Base-by-base conservation (phyloP, 2,797 vertebrate species). In the Phoxinus dragarum region DNA sequence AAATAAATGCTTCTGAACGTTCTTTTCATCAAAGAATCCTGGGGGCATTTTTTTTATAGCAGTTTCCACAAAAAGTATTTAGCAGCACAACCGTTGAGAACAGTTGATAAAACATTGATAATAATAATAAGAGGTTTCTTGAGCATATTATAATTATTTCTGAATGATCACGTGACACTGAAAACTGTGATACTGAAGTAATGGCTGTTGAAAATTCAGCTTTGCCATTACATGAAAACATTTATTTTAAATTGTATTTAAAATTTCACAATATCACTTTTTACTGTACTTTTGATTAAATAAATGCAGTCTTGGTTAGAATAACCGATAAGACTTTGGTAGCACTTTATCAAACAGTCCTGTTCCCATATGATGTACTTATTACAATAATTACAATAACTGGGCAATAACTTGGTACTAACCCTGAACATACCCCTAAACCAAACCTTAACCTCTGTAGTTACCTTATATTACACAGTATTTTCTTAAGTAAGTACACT, bases 41-140 rank as follows among this genome's bases (percentile, higher is more conserved):
- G 21, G 3, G 2, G 0, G n/a, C 23, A n/a, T 4, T 14, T 0
- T 0, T 14, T 47, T 1, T 59, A 56, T 10, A 0, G 54, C 54
- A n/a, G 23, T 23, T 44, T 44, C 11, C 44, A 44, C 44, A 44
- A 44, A 44, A 44, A 44, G 12, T 44, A 44, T 44, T 59, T 56
- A n/a, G 10, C 36, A 40, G 21, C 68, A 69, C 67, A 69, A 69
- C 36, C 12, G 2, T 21, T 68, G 6, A 21, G 17, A 17, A 49
- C 5, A 17, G 16, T 19, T 19, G 17, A 52, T 67, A 36, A 8
- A 68, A 6, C 19, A 38, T 68, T 11, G 19, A 38, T 21, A 23
- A 56, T 56, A 23, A 56, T 21, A 56, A 56, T 44, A 44, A 44
- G 54, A 6, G 21, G 21, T 69, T 69, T 23, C 2, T 69, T 69